Conservation (phyloP, 2,797 vertebrate species). For the Nyctalus aviator region DNA sequence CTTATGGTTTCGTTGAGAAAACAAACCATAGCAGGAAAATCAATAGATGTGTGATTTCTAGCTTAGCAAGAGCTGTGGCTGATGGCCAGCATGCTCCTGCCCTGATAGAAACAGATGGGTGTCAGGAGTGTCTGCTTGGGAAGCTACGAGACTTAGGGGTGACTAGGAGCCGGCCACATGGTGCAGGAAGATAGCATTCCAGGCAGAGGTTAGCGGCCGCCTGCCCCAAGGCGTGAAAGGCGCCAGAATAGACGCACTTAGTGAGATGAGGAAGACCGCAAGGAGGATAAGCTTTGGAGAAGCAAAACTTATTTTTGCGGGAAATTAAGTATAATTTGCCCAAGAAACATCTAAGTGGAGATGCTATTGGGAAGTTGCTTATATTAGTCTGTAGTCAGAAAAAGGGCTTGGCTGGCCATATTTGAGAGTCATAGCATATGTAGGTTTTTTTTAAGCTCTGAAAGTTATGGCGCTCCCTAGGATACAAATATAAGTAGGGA, state of each 20-base stretch:
- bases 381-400: neutral
- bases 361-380: neutral
- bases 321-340: constrained; percentile 10
- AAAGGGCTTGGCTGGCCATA: neutral
- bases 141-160: neutral
- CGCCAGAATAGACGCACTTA: neutral
- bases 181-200: neutral
- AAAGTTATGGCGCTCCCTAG: neutral
- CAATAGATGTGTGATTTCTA: neutral
- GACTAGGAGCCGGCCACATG: neutral
- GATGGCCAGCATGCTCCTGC: neutral
- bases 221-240: neutral
- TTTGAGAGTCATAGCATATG: neutral
- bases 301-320: constrained; percentile 6
- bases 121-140: neutral
- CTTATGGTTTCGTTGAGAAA: neutral
- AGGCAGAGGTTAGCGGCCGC: neutral
- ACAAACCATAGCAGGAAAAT: neutral
- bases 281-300: neutral
- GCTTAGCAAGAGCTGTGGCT: neutral
- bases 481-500: neutral
- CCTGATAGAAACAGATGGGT: neutral
- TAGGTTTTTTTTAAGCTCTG: neutral
- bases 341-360: neutral
- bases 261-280: neutral